phyloP scores from a whole-genome alignment of 2,113 vertebrate species.

The Gila orcuttii region DNA sequence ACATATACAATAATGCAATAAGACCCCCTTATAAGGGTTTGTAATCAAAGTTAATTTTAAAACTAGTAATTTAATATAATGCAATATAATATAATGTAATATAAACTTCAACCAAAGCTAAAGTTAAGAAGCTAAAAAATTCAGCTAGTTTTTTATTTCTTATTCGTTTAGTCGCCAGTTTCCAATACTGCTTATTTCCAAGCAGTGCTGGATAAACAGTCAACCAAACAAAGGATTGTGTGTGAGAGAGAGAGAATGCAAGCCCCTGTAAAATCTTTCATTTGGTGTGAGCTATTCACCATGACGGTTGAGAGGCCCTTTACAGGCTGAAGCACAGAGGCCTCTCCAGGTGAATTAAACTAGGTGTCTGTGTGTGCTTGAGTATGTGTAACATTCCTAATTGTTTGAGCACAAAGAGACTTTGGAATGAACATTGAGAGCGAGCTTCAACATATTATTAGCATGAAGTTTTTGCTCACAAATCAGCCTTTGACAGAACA shows the following conservation, averaged over 20 bases:
- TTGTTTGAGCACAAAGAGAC: slow-evolving; percentile 34
- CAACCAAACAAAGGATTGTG: slow-evolving; percentile 3
- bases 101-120: not conserved
- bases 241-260: slow-evolving; percentile 22
- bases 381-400: slow-evolving; percentile 32
- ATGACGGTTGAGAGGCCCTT: slow-evolving; percentile 38
- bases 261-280: slow-evolving; percentile 46
- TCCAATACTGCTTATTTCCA: slow-evolving; percentile 32
- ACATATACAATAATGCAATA: not conserved
- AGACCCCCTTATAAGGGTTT: not conserved
- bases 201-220: not conserved
- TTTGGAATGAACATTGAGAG: not conserved
- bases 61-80: not conserved
- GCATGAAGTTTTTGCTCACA: slow-evolving; percentile 30
- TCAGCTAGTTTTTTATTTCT: not conserved
- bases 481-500: slow-evolving; percentile 27
- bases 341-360: slow-evolving; percentile 42
- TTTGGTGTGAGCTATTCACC: slow-evolving; percentile 43
- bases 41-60: not conserved
- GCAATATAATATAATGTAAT: not conserved
- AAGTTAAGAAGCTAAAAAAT: not conserved
- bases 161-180: not conserved
- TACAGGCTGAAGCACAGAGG: slow-evolving; percentile 8
- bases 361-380: slow-evolving; percentile 14
- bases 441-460: slow-evolving; percentile 35